Evolutionary conservation across 2,113 vertebrate species (phyloP), one percentile per base, ranked within the genome.

Genomic region (Rhipidura dahli): DNA sequence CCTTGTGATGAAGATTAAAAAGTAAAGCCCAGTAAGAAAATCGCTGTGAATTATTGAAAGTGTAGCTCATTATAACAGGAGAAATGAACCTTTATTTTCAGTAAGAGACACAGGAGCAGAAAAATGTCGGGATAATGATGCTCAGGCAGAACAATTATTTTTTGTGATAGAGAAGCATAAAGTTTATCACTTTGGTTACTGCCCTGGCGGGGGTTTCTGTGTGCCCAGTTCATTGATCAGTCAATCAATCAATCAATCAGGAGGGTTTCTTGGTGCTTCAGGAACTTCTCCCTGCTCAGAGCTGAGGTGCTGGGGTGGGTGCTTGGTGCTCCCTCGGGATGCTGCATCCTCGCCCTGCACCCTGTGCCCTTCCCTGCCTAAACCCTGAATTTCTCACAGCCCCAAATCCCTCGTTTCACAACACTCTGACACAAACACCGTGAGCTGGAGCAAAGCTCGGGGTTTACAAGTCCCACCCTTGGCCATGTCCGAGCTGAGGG

Each of bases 1-100:
- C 42, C n/a, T 42, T 35, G 79, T 57, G 60, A 69, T 81, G 66
- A 89, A 93, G 78, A 89, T 63, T 68, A 50, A 82, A 96, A 96
- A 86, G 66, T 57, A 89, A 96, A 83, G 60, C 30, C 84, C 91
- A 88, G 53, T 71, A 87, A 94, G 50, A 70, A 89, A 88, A 76
- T 64, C 51, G 63, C 69, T 60, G 89, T 96, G 95, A 97, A 93
- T 97, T 97, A 97, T 51, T 95, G 94, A 92, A 94, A 89, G 87
- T 82, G 93, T 42, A 87, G 89, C 96, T 97, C 95, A 91, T 97
- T 96, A 91, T 71, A 88, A 95, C 15, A 54, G 91, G 64, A 95
- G 86, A 78, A 96, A 70, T 3, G 70, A 95, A 70, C 80, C 88
- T 96, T 96, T 96, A 92, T 96, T 95, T 97, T 83, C 78, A 68